Base-by-base conservation (phyloP, 2,888 invertebrate species). In the Chloroclysta siterata region DNA sequence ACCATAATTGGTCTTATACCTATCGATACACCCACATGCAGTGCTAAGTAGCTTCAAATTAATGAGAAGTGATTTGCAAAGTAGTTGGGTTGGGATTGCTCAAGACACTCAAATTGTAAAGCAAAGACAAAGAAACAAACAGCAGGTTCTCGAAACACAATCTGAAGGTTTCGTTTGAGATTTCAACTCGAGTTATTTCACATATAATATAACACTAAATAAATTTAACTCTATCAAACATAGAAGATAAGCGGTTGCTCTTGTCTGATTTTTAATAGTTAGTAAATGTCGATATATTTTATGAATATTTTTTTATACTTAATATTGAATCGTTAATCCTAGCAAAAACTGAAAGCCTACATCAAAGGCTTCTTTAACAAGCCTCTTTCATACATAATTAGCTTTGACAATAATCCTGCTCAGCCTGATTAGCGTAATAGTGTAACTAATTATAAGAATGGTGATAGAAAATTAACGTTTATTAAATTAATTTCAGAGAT, bases 21-120 rank as follows among this genome's bases (percentile, higher is more conserved):
- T 81, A 76, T 75, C 48, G 60, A 78, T 76, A 78, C 83, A 73
- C 79, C 85, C 80, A 81, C 80, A 48, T 61, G 50, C 46, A 55
- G 50, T 47, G 22, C 44, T 56, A 47, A 61, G 57, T 52, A 61
- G 56, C 56, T 51, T 52, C 51, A 57, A 64, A 63, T 53, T 53
- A 63, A 55, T 60, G 50, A 33, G 22, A 54, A 58, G 46, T 51
- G n/a, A 46, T 64, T 53, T 47, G 29, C 44, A 13, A 52, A 48
- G 17, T 52, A 41, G 11, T 11, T 53, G 13, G 14, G 11, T 11
- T 53, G 13, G 14, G 28, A 58, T 52, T 61, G 33, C 54, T 54
- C 51, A 62, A 61, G 61, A 51, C 22, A 6, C 42, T 11, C 52
- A 14, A 41, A 44, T 56, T 51, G 14, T 36, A 15, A 51, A 51